Conservation (phyloP, 2,888 invertebrate genomes). For the Caenorhabditis sp. region DNA sequence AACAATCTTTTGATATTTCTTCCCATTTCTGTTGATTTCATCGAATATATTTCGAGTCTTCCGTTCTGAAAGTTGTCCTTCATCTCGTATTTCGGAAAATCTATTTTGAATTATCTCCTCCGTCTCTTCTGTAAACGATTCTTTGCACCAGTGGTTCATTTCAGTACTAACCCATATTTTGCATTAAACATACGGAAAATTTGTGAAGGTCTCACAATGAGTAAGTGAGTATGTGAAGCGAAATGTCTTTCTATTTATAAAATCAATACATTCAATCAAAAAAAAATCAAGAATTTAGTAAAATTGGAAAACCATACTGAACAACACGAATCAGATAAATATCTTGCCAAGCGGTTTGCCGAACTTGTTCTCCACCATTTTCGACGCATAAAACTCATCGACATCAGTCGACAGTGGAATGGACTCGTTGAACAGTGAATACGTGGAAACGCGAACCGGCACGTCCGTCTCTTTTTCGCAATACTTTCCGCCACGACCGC, state of each 20-base stretch:
- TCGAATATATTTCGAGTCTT: slow-evolving; percentile 5
- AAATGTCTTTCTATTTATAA: too few relatives aligned
- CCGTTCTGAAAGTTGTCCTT: slow-evolving; percentile 21
- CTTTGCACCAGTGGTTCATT: too few relatives aligned
- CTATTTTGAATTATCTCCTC: slow-evolving; percentile 27
- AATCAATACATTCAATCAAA: too few relatives aligned
- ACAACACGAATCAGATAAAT: background rate
- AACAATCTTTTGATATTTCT: slow-evolving; percentile 7
- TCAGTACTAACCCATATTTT: slow-evolving; percentile 68
- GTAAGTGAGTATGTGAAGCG: too few relatives aligned
- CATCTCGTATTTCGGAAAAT: slow-evolving; percentile 36
- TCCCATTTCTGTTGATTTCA: slow-evolving; percentile 3
- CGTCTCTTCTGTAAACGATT: slow-evolving; percentile 3
- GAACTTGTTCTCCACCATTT: background rate
- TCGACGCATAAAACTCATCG: background rate
- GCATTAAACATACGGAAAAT: too few relatives aligned
- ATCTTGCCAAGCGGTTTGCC: background rate
- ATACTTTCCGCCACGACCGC: background rate
- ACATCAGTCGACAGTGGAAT: background rate
- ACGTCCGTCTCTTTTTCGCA: background rate
- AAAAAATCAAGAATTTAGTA: too few relatives aligned
- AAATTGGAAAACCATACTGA: too few relatives aligned
- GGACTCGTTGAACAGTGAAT: background rate
- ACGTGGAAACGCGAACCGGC: background rate
- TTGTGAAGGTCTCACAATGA: too few relatives aligned